Conservation (phyloP, 2,888 invertebrate species). For the Leistus spinibarbis region DNA sequence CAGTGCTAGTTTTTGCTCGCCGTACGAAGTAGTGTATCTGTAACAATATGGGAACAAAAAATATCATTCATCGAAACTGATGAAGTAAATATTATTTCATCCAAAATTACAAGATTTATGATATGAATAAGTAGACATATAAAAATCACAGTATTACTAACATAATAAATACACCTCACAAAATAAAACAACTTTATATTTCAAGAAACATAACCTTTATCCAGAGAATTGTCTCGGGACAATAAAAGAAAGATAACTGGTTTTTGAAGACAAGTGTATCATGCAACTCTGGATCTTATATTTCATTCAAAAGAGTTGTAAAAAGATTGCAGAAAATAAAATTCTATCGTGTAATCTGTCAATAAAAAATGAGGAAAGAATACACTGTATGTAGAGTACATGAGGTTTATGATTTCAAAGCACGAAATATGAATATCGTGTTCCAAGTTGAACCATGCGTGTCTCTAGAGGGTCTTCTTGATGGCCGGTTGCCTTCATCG, state of each 20-base stretch:
- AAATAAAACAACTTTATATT: neutral
- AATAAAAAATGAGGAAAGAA: slow-evolving; percentile 14
- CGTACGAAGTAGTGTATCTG: too few relatives aligned
- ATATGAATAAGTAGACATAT: too few relatives aligned
- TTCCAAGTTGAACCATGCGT: neutral
- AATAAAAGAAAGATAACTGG: neutral
- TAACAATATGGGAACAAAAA: too few relatives aligned
- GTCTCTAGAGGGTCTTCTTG: neutral
- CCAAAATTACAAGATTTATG: too few relatives aligned
- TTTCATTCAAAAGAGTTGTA: slow-evolving; percentile 14
- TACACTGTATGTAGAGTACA: neutral
- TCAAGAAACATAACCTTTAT: neutral
- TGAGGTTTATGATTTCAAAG: neutral
- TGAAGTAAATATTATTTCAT: too few relatives aligned
- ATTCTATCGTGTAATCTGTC: slow-evolving; percentile 23
- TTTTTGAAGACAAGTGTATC: neutral
- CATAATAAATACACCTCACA: too few relatives aligned
- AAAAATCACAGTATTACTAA: too few relatives aligned
- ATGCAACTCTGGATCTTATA: neutral
- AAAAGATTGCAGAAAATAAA: slow-evolving; percentile 19
- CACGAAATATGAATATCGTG: slow-evolving; percentile 1
- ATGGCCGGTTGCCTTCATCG: neutral
- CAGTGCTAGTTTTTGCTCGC: too few relatives aligned
- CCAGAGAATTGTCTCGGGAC: neutral
- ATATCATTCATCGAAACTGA: too few relatives aligned